phyloP scores from a whole-genome alignment of 2,888 invertebrate genomes.

The Apamea epomidion region DNA sequence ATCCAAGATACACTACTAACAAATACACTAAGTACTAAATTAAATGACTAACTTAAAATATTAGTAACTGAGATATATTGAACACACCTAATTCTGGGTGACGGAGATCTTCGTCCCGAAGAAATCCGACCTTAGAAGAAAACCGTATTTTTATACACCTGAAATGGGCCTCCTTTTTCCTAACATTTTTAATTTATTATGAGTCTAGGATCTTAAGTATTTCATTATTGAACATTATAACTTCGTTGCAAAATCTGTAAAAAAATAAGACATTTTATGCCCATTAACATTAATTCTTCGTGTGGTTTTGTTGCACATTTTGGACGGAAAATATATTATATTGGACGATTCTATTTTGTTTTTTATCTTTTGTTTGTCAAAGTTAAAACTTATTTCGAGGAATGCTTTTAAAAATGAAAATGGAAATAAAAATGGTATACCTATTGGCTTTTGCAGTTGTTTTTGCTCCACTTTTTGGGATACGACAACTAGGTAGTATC shows the following conservation, averaged over 20 bases:
- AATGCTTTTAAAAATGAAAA: background rate
- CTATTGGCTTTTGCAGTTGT: no score
- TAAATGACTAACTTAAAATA: no score
- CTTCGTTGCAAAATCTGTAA: background rate
- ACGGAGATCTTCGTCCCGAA: background rate
- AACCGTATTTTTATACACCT: background rate
- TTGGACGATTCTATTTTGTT: background rate
- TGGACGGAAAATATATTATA: background rate
- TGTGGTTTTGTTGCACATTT: background rate
- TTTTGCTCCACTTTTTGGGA: no score
- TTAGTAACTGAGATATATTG: no score
- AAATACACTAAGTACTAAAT: no score
- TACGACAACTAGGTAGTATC: no score
- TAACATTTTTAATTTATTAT: background rate
- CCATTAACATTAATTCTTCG: background rate
- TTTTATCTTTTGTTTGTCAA: no score
- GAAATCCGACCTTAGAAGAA: no score
- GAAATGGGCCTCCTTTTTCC: background rate
- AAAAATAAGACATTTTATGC: background rate
- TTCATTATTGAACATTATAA: background rate
- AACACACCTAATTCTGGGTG: background rate
- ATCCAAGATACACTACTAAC: no score
- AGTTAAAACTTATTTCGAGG: background rate
- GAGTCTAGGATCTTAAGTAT: background rate
- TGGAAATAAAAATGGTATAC: no score